Conservation (phyloP, 1,140 invertebrate genomes). For the Hyphantria cunea region DNA sequence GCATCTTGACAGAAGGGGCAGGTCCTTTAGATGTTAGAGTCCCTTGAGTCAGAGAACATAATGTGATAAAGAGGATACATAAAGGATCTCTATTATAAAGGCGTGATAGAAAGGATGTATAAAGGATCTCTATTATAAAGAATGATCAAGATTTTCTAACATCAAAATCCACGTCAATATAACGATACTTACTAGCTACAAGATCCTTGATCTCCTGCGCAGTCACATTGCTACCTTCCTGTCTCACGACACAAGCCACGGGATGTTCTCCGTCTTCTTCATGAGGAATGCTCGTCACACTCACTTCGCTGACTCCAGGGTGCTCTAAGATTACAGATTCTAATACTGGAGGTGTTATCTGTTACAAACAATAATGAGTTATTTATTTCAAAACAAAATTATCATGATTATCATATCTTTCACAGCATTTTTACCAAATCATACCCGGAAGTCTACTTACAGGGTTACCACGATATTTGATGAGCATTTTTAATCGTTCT, state of each 20-base stretch:
- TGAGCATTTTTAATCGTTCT: slow-evolving; percentile 89
- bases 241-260: slow-evolving; percentile 84
- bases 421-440: too few species aligned
- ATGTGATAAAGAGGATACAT: too few species aligned
- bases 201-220: slow-evolving; percentile 81
- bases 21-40: too few species aligned
- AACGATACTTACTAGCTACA: slow-evolving; percentile 65
- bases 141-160: too few species aligned
- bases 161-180: too few species aligned
- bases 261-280: slow-evolving; percentile 87
- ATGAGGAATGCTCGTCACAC: slow-evolving; percentile 90
- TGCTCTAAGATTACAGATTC: slow-evolving; percentile 86
- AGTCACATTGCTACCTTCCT: slow-evolving; percentile 56
- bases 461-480: slow-evolving; percentile 83
- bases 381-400: too few species aligned
- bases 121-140: too few species aligned
- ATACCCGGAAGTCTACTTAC: slow-evolving; percentile 44
- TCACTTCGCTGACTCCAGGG: slow-evolving; percentile 85
- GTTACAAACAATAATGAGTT: slow-evolving; percentile 31
- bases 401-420: too few species aligned
- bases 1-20: too few species aligned
- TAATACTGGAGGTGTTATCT: slow-evolving; percentile 92
- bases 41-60: too few species aligned
- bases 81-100: too few species aligned
- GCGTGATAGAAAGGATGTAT: too few species aligned